These are phyloP conservation scores for Neomorphus geoffroyi DNA, from an alignment of 2,797 vertebrate genomes.

Conservation along the genomic window DNA sequence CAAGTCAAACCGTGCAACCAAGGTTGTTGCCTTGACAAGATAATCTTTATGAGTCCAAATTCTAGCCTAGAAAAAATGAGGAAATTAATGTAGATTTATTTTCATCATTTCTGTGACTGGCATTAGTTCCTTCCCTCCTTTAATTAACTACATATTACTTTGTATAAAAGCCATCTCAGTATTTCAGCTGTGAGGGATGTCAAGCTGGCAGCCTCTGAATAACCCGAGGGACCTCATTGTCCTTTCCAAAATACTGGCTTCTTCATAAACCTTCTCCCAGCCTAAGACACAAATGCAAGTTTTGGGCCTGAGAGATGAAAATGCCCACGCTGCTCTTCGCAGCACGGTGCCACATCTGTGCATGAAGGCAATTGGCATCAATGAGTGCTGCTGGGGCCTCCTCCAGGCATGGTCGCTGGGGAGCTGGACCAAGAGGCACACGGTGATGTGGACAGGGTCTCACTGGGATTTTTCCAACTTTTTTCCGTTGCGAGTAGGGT, in stretches of 20 bases:
- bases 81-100: conserved; percentile 17
- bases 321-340: accelerated
- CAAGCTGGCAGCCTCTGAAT: conserved; percentile 9
- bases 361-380: not conserved
- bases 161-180: conserved; percentile 17
- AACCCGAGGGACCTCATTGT: not conserved
- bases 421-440: not conserved
- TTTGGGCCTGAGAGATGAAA: not conserved
- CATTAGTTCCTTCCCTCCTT: not conserved
- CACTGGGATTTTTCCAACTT: not conserved
- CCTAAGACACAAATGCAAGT: not conserved
- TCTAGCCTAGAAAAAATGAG: not conserved
- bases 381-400: not conserved
- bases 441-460: not conserved
- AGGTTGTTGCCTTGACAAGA: not conserved
- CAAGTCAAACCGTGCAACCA: not conserved
- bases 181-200: not conserved
- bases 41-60: not conserved
- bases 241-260: not conserved
- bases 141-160: conserved; percentile 35
- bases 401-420: not conserved
- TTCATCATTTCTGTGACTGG: conserved; percentile 9
- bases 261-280: not conserved
- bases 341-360: not conserved
- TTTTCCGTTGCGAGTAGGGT: not conserved